Percentiles rank a stretch among this genome's conserved stretches.
Evolutionary conservation across 2,797 vertebrate genomes (phyloP).

Genomic region (Hemibagrus guttatus): DNA sequence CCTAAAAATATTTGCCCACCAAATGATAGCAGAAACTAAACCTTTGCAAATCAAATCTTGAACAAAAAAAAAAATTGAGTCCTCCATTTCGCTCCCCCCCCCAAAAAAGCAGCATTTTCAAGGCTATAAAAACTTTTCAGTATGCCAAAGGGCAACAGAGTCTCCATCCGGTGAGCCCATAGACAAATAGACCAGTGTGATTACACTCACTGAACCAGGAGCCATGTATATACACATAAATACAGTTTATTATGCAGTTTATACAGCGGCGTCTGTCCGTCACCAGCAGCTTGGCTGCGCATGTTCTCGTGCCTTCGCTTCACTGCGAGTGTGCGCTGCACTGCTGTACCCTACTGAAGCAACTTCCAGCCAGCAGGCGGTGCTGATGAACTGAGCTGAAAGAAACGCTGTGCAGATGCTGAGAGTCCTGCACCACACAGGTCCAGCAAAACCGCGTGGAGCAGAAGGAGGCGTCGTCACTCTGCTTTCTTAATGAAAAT

Average conservation of each 20-base stretch:
- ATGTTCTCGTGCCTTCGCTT: constrained; percentile 9
- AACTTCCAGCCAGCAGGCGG: constrained; percentile 62
- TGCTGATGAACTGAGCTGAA: constrained; percentile 53
- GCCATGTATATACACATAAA: constrained; percentile 72
- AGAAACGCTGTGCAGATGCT: constrained; percentile 50
- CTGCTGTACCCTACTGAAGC: constrained; percentile 57
- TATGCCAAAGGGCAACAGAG: constrained; percentile 46
- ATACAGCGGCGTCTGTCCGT: constrained; percentile 57
- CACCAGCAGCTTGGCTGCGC: constrained; percentile 21
- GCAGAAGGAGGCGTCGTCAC: constrained; percentile 64
- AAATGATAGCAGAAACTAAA: constrained; percentile 42
- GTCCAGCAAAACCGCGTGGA: constrained; percentile 62
- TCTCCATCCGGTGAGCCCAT: constrained; percentile 49
- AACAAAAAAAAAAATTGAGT: constrained; percentile 56
- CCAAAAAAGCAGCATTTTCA: constrained; percentile 65
- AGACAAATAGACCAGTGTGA: constrained; percentile 67
- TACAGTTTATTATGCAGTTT: constrained; percentile 58
- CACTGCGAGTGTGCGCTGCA: neutral
- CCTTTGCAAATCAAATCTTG: constrained; percentile 44
- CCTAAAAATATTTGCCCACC: constrained; percentile 38
- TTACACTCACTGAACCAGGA: constrained; percentile 62
- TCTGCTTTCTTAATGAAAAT: constrained; percentile 83
- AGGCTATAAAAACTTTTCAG: constrained; percentile 53
- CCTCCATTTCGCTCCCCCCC: constrained; percentile 34
- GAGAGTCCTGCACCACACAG: constrained; percentile 44